Evolutionary conservation across 2,113 vertebrate genomes (phyloP), one percentile per base, ranked within the genome.

Genomic region (Arothron firmamentum): DNA sequence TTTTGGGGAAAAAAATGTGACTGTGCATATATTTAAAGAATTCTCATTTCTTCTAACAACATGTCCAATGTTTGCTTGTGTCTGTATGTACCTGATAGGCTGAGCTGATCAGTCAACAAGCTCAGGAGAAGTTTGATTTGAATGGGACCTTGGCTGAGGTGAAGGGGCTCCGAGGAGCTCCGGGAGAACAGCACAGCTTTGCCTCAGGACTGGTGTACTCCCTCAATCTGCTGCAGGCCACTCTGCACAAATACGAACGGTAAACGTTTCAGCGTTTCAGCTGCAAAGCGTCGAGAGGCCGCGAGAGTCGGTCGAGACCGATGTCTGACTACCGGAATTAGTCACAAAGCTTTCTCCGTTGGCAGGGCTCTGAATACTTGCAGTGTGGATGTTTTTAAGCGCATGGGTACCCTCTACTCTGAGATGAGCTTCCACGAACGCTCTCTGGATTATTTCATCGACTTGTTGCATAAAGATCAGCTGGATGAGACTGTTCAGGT

Each of bases 381-480:
- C 87, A 90, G 61, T 0, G 95, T 97, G 82, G 96, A 98, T 1
- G 88, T 97, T 10, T 98, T 98, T 48, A 95, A 95, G 89, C 95
- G 93, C 69, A 94, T 98, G 77, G 97, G 96, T 1, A 92, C 88
- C 4, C 93, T 99, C 17, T 95, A 95, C 85, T 92, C 94, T 0
- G 97, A 99, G 89, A 95, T 99, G 94, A 94, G 91, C 6, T 95
- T 97, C 65, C 97, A 98, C 0, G 97, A 99, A 73, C 93, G 94
- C 41, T 95, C 96, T 2, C 82, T 99, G 81, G 96, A 98, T 75
- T 93, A 93, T 84, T 92, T 98, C 69, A 99, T 99, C 0, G 94
- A 98, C 78, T 91, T 98, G 68, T 88, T 99, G 61, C 94, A 96
- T 88, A 98, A 95, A 86, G 96, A 98, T 82, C 94, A 96, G 86